These are phyloP conservation scores for Exaiptasia diaphana DNA, from an alignment of 64 coral and sea anemone genomes.

Conservation along the genomic window DNA sequence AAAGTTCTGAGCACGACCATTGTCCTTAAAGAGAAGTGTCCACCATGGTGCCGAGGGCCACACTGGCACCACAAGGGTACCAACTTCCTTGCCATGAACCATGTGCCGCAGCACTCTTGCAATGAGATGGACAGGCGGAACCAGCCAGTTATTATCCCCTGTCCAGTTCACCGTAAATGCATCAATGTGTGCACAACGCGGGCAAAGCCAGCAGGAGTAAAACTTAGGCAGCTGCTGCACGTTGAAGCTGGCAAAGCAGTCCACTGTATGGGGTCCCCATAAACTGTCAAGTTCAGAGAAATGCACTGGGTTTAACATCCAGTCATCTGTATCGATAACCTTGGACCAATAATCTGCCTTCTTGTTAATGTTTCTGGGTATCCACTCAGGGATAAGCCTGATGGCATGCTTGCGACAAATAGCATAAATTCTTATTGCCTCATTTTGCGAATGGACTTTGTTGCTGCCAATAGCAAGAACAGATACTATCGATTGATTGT, in stretches of 20 bases:
- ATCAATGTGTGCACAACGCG: background rate
- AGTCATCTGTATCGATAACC: slow-evolving; percentile 23
- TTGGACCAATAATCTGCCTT: background rate
- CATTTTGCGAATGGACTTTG: background rate
- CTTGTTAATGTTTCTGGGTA: background rate
- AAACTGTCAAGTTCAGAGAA: background rate
- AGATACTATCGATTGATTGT: background rate
- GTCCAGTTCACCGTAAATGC: slow-evolving; percentile 15
- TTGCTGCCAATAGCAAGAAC: background rate
- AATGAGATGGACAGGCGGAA: background rate
- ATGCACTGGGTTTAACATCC: background rate
- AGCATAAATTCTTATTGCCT: background rate
- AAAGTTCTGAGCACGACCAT: background rate
- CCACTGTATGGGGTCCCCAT: slow-evolving; percentile 1
- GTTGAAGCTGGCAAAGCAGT: slow-evolving; percentile 1
- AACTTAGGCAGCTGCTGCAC: background rate
- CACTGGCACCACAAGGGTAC: slow-evolving; percentile 30
- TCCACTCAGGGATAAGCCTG: background rate
- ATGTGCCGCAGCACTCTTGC: background rate
- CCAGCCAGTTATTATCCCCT: background rate
- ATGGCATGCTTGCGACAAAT: background rate
- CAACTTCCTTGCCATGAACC: background rate
- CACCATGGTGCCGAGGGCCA: slow-evolving; percentile 17
- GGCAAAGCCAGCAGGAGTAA: slow-evolving; percentile 19
- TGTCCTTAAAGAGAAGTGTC: background rate